Percentiles rank a stretch among this genome's conserved stretches.
phyloP scores from a whole-genome alignment of 1,140 invertebrate genomes.

The Anadara kagoshimensis region DNA sequence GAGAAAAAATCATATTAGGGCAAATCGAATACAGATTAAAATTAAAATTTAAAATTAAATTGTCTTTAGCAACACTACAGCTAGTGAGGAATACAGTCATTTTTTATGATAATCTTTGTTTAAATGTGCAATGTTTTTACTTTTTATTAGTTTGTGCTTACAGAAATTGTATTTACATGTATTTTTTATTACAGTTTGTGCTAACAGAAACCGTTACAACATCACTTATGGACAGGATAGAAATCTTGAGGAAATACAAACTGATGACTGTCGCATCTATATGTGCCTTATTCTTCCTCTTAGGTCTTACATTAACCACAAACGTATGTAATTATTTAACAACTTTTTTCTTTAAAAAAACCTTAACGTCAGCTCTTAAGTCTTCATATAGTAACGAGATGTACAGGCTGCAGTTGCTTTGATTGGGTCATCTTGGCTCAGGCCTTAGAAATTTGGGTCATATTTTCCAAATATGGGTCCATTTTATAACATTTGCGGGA shows the following conservation, averaged over 20 bases:
- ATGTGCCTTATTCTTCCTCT: conserved; percentile 57
- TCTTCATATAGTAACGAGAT: too few species aligned
- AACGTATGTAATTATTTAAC: conserved; percentile 47
- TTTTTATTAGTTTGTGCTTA: not conserved
- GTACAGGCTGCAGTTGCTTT: too few species aligned
- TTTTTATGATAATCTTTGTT: too few species aligned
- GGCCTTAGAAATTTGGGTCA: too few species aligned
- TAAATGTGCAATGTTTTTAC: not conserved
- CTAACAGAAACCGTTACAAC: conserved; percentile 86
- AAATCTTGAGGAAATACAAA: conserved; percentile 74
- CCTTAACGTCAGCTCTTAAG: not conserved
- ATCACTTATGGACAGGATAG: conserved; percentile 83
- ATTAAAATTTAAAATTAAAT: too few species aligned
- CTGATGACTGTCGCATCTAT: conserved; percentile 48
- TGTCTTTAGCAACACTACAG: too few species aligned
- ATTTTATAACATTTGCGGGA: too few species aligned
- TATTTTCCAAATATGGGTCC: too few species aligned
- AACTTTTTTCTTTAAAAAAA: not conserved
- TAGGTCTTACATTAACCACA: conserved; percentile 64
- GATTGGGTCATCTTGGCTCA: too few species aligned
- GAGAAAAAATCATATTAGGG: too few species aligned
- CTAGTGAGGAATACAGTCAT: too few species aligned
- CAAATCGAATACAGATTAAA: too few species aligned
- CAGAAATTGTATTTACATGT: not conserved
- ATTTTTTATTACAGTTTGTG: conserved; percentile 84